Evolutionary conservation across 2,888 invertebrate genomes (phyloP).

Genomic region (Myathropa florea): DNA sequence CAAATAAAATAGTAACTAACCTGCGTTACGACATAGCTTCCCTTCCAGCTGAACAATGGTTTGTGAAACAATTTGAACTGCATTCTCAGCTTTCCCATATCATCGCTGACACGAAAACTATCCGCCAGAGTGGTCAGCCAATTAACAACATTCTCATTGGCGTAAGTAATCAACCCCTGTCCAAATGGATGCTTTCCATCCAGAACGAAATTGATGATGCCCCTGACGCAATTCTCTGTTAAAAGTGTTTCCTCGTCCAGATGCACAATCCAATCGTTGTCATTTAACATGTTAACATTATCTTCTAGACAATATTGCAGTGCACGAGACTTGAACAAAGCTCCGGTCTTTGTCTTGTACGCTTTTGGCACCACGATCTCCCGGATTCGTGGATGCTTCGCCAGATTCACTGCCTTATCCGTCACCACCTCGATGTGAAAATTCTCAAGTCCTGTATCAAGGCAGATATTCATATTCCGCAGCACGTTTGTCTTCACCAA

Average conservation of each 20-base stretch:
- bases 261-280: slow-evolving; percentile 98
- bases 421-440: slow-evolving; percentile 98
- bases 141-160: slow-evolving; percentile 97
- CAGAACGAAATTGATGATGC: slow-evolving; percentile 95
- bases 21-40: slow-evolving; percentile 98
- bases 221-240: slow-evolving; percentile 94
- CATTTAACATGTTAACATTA: slow-evolving; percentile 90
- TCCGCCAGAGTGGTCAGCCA: slow-evolving; percentile 98
- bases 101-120: slow-evolving; percentile 97
- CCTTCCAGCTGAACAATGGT: slow-evolving; percentile 98
- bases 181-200: slow-evolving; percentile 98
- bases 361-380: slow-evolving; percentile 93
- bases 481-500: slow-evolving; percentile 93
- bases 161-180: slow-evolving; percentile 97
- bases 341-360: slow-evolving; percentile 94
- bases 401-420: slow-evolving; percentile 90
- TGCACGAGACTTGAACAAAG: slow-evolving; percentile 96
- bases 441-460: slow-evolving; percentile 95
- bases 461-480: slow-evolving; percentile 92
- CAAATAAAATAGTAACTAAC: slow-evolving; percentile 81
- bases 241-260: slow-evolving; percentile 97
- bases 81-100: slow-evolving; percentile 97
- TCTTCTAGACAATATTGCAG: slow-evolving; percentile 97
- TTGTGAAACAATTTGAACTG: slow-evolving; percentile 97
- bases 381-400: slow-evolving; percentile 89